Percentiles rank a stretch among this genome's conserved stretches.
Evolutionary conservation across 2,113 vertebrate species (phyloP).

Genomic region (Podilymbus podiceps): DNA sequence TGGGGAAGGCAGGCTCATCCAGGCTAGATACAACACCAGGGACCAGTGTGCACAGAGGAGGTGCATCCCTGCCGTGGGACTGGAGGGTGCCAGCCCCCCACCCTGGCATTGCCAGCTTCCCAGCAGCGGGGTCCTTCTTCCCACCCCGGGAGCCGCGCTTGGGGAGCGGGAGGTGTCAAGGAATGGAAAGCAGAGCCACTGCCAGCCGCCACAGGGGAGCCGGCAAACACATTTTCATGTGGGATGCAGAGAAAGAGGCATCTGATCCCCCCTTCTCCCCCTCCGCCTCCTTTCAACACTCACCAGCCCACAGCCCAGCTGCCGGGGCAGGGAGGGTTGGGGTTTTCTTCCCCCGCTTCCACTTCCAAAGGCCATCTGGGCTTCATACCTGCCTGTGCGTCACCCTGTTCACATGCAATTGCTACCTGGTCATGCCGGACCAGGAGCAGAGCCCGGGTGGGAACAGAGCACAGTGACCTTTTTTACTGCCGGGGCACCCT

Average conservation of each 20-base stretch:
- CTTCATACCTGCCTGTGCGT: neutral
- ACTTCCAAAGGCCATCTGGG: neutral
- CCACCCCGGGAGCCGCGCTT: fast-evolving
- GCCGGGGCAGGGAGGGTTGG: neutral
- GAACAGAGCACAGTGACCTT: neutral
- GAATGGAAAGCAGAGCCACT: neutral
- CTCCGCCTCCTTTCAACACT: neutral
- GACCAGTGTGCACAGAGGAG: neutral
- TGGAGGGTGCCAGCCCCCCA: neutral
- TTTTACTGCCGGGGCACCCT: neutral
- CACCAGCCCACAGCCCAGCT: neutral
- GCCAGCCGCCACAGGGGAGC: neutral
- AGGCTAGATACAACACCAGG: neutral
- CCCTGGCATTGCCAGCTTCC: fast-evolving
- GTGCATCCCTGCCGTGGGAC: neutral
- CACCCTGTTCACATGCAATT: neutral
- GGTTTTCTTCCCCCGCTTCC: neutral
- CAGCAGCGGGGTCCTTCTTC: fast-evolving
- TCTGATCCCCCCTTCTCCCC: neutral
- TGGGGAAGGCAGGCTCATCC: neutral
- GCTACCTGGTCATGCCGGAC: neutral
- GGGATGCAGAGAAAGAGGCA: neutral
- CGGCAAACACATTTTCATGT: neutral
- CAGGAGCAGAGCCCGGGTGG: neutral
- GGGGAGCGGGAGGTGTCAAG: neutral